These are phyloP conservation scores for Thunnus maccoyii DNA, from an alignment of 2,113 vertebrate genomes.

Conservation along the genomic window DNA sequence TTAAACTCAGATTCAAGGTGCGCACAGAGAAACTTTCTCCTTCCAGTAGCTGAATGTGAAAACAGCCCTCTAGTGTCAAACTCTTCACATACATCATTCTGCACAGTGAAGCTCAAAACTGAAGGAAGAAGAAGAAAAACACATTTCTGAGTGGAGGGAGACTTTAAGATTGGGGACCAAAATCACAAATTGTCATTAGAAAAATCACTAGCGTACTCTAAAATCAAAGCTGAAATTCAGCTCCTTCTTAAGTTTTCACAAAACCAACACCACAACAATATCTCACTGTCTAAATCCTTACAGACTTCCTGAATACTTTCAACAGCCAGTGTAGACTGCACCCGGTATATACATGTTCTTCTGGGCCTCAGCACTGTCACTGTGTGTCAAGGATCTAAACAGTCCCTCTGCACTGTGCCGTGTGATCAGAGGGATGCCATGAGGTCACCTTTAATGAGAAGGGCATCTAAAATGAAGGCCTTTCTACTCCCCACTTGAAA, in stretches of 20 bases:
- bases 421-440: conserved; percentile 56
- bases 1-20: no score
- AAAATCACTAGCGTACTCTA: no score
- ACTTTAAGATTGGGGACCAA: no score
- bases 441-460: conserved; percentile 70
- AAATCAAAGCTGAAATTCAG: background rate
- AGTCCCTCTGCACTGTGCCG: conserved; percentile 10
- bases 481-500: conserved; percentile 73
- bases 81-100: no score
- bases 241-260: background rate
- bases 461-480: conserved; percentile 60
- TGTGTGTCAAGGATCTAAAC: conserved; percentile 42
- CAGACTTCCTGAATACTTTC: no score
- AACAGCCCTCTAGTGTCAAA: no score
- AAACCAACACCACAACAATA: background rate
- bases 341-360: background rate
- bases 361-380: background rate
- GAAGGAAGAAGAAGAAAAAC: no score
- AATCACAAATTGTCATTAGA: no score
- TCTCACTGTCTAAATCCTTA: background rate
- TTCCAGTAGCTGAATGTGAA: no score
- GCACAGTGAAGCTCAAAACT: no score
- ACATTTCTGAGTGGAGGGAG: no score
- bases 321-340: background rate
- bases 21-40: no score